Evolutionary conservation across 1,140 invertebrate species (phyloP).

Genomic region (Drosophila santomea): DNA sequence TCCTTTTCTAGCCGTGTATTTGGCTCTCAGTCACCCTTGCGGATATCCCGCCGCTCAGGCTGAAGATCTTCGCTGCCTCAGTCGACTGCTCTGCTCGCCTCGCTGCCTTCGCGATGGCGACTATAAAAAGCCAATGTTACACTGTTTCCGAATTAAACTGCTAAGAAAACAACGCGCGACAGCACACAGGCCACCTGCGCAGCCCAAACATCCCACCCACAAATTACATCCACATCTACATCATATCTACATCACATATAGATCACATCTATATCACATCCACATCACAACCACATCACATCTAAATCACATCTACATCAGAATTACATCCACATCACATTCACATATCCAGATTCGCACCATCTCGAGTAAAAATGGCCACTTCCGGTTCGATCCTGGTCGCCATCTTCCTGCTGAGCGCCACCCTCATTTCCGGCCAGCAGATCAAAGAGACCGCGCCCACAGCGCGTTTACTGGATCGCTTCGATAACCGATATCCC

Average conservation of each 20-base stretch:
- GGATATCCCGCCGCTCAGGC: constrained; percentile 18
- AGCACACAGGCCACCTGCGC: constrained; percentile 24
- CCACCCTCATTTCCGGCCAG: constrained; percentile 6
- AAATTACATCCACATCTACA: background rate
- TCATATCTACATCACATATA: too few relatives aligned
- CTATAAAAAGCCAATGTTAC: constrained; percentile 80
- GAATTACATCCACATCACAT: background rate
- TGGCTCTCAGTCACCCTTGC: background rate
- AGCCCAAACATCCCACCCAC: constrained; percentile 5
- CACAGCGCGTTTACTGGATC: constrained; percentile 56
- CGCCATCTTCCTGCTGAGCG: constrained; percentile 5
- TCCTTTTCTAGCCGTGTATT: constrained; percentile 15
- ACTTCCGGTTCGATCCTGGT: constrained; percentile 19
- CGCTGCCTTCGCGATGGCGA: constrained; percentile 16
- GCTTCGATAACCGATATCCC: constrained; percentile 78
- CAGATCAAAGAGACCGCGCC: background rate
- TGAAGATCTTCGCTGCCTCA: constrained; percentile 18
- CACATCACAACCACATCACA: too few relatives aligned
- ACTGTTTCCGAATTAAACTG: constrained; percentile 80
- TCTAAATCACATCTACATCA: too few relatives aligned
- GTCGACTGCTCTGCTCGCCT: constrained; percentile 8
- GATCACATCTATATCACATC: too few relatives aligned
- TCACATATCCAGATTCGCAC: background rate
- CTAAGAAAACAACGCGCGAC: constrained; percentile 69
- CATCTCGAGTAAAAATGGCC: constrained; percentile 22